Base-by-base conservation (phyloP, 2,113 vertebrate species). In the Nerophis lumbriciformis region DNA sequence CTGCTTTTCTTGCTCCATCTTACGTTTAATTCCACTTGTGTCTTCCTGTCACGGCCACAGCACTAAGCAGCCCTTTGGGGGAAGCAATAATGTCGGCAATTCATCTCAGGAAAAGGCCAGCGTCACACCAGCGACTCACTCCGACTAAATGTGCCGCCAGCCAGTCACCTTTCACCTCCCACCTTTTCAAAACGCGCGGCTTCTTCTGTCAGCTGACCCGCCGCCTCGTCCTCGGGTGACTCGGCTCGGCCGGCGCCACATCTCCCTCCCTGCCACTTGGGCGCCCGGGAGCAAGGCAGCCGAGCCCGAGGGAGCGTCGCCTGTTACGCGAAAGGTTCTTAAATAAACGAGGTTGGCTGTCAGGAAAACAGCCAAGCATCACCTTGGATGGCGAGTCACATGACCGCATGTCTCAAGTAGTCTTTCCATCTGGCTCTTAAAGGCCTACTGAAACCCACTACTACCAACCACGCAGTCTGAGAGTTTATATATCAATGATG, bases 21-120 rank as follows among this genome's bases (percentile, higher is more conserved):
- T 0, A 8, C 61, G 79, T 82, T 82, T 75, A 78, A 80, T 84
- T 78, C 82, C 79, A 82, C 80, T 84, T 69, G 77, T 76, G 77
- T 82, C 75, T 49, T 10, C 65, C 68, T 72, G 82, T 78, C 77
- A 75, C 62, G 70, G 75, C 73, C 72, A 77, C 72, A 81, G 74
- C 82, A 68, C 79, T 70, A 77, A 82, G 72, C 70, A 68, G 72
- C 76, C 63, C 50, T 9, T 63, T 72, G 71, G 81, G 75, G 75
- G 53, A 54, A 60, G 65, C 75, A 73, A 82, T 73, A 61, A 77
- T 73, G 80, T 82, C 59, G 75, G 82, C 82, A 80, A 82, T 84
- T 80, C 77, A 80, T 84, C 82, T 78, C 75, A 72, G 39, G 68
- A 68, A 82, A 85, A 81, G 80, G 83, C 59, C 73, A 78, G 64